Evolutionary conservation across 2,113 vertebrate species (phyloP).

Genomic region (Eublepharis macularius): DNA sequence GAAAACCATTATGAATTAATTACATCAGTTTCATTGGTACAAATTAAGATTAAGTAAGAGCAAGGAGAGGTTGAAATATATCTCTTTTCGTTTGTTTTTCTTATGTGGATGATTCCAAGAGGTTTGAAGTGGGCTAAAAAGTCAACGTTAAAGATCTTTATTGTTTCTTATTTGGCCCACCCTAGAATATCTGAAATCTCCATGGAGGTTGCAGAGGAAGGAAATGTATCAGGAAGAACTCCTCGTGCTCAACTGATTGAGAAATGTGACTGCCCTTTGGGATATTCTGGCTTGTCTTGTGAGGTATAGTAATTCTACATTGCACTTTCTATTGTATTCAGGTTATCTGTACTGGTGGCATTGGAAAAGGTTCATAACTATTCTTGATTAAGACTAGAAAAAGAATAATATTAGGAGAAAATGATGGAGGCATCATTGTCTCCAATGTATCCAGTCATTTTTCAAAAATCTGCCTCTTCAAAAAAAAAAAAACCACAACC

Average conservation of each 20-base stretch:
- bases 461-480: no score
- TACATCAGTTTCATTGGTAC: background rate
- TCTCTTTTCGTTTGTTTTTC: constrained; percentile 12
- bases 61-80: background rate
- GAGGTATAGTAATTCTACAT: constrained; percentile 79
- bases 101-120: background rate
- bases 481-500: no score
- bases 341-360: background rate
- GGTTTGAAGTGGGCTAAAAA: background rate
- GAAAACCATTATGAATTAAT: background rate
- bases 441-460: no score
- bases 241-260: constrained; percentile 87
- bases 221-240: constrained; percentile 72
- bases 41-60: constrained; percentile 4
- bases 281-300: constrained; percentile 93
- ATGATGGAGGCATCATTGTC: no score
- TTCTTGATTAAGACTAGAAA: no score
- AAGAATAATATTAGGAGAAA: no score
- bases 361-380: background rate
- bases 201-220: constrained; percentile 85
- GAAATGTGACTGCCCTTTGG: constrained; percentile 87
- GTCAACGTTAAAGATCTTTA: background rate
- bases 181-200: constrained; percentile 95
- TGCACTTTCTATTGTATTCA: background rate
- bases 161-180: background rate